Evolutionary conservation across 2,113 vertebrate species (phyloP), one percentile per base, ranked within the genome.

Genomic region (Platanista minor): DNA sequence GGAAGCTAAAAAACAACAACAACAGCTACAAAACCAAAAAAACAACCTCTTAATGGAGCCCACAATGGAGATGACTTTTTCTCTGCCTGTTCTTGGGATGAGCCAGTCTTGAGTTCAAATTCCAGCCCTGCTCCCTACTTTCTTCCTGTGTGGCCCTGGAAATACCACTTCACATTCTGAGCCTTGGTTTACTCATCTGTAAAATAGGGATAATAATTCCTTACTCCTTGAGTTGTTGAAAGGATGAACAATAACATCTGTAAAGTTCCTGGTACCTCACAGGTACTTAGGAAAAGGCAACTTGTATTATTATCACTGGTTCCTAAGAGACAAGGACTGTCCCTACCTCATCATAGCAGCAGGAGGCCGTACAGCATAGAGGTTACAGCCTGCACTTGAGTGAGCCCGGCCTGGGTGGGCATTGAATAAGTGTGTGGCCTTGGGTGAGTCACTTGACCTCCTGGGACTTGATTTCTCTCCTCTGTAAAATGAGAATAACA

Each of bases 131-230:
- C 75, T 6, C 66, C 57, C 27, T 10, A 78, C 23, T 87, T 86
- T 94, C 77, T 86, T 82, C 20, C 20, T 82, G 46, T 72, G 18
- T 59, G 25, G 62, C 61, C 62, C 41, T 86, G n/a, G 57, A 36
- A 36, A 81, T 93, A 69, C 36, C 41, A 52, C 8, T 46, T 84
- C 20, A 49, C 54, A 4, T 18, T 71, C 49, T 33, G 52, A 81
- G 71, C 69, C 69, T 94, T 49, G 25, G 21, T 72, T 90, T 94
- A 39, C n/a, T 41, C 4, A 15, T 46, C 84, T 82, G 5, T 90
- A 41, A 94, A 85, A 74, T 0, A 69, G 31, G 21, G 3, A 59
- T 71, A 21, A 72, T 62, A 66, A 69, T 67, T 64, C 49, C 36
- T 62, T 59, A 36, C 23, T 74, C 31, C 27, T 43, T 25, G 23